These are phyloP conservation scores for Cryptoprocta ferox DNA, from an alignment of 2,797 vertebrate genomes.

Conservation along the genomic window DNA sequence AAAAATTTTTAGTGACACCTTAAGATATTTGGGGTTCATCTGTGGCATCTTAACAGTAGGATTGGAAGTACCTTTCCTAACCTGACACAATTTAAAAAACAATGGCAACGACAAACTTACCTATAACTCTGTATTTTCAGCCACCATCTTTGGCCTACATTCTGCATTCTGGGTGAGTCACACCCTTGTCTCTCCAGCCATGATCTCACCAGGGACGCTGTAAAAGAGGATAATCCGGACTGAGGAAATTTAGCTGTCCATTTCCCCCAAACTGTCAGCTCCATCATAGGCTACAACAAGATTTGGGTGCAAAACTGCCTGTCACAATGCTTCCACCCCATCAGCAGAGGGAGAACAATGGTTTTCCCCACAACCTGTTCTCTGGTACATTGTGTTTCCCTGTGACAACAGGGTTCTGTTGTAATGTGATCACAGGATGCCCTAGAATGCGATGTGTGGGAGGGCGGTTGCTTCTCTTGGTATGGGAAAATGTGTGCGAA, in stretches of 20 bases:
- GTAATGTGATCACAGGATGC: neutral
- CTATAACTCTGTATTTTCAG: neutral
- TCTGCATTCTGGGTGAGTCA: neutral
- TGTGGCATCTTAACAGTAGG: neutral
- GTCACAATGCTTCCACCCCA: neutral
- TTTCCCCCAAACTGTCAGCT: neutral
- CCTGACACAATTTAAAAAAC: neutral
- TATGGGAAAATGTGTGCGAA: neutral
- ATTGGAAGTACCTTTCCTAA: neutral
- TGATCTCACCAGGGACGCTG: neutral
- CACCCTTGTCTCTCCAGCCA: neutral
- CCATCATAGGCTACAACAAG: neutral
- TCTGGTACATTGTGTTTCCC: neutral
- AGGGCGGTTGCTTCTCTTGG: neutral
- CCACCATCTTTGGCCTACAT: neutral
- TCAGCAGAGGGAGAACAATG: neutral
- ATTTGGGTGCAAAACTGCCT: neutral
- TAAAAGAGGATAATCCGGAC: neutral
- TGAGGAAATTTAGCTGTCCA: neutral
- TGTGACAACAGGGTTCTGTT: neutral
- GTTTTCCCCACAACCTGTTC: neutral
- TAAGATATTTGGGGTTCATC: neutral
- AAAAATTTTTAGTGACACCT: neutral
- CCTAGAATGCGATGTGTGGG: constrained; percentile 4
- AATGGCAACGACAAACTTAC: neutral